A percentile compares a stretch with the other conserved stretches of the same genome.
phyloP scores from a whole-genome alignment of 2,888 invertebrate genomes.

The Eupithecia centaureata region DNA sequence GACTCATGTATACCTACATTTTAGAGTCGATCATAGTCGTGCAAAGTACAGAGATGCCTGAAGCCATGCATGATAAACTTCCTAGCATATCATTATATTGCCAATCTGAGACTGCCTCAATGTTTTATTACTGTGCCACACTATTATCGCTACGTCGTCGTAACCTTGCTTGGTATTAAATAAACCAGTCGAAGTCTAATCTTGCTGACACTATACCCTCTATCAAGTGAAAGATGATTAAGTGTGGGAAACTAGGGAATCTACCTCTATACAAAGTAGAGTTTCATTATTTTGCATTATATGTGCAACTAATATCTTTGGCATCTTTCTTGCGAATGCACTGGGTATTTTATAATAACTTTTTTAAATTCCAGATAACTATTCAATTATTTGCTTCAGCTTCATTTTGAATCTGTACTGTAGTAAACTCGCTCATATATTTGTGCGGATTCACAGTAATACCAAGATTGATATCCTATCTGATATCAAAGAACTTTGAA shows the following conservation, averaged over 20 bases:
- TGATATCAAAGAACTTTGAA: neutral
- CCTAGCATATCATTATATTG: slow-evolving; percentile 27
- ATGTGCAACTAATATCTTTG: neutral
- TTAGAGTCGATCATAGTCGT: slow-evolving; percentile 1
- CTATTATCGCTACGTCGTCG: neutral
- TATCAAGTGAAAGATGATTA: slow-evolving; percentile 24
- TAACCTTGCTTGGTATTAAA: slow-evolving; percentile 20
- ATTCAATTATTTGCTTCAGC: neutral
- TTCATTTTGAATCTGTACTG: neutral
- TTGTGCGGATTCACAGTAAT: too few species aligned
- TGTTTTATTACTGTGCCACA: slow-evolving; percentile 24
- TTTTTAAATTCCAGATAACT: too few species aligned
- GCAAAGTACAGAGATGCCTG: slow-evolving; percentile 13
- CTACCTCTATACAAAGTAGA: neutral
- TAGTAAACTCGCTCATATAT: neutral
- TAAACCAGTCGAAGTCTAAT: slow-evolving; percentile 32
- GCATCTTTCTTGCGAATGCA: neutral
- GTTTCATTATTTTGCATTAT: neutral
- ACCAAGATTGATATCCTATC: too few species aligned
- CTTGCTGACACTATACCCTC: slow-evolving; percentile 30
- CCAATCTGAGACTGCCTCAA: slow-evolving; percentile 23
- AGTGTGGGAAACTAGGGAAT: slow-evolving; percentile 14
- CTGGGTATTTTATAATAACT: too few species aligned
- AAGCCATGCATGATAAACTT: slow-evolving; percentile 20
- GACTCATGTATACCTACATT: neutral